Evolutionary conservation across 2,888 invertebrate species (phyloP).

Genomic region (Hypena proboscidalis): DNA sequence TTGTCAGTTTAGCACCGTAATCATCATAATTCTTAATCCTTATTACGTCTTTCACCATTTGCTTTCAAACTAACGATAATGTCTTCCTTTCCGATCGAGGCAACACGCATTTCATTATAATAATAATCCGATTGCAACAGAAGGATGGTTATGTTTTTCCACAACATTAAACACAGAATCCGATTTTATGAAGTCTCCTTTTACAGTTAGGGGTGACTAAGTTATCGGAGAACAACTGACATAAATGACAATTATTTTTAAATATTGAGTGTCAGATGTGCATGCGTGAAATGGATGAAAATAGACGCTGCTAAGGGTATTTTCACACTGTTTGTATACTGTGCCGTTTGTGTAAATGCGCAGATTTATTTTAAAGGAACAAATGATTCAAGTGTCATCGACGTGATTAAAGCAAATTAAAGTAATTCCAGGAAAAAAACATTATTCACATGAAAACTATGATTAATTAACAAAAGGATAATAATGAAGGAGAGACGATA

Average conservation of each 20-base stretch:
- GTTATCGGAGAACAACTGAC: slow-evolving; percentile 17
- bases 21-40: no score
- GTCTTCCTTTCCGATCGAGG: slow-evolving; percentile 27
- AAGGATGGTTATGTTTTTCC: no score
- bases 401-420: no score
- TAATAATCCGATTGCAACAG: no score
- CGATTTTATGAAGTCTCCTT: slow-evolving; percentile 3
- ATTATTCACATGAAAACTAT: no score
- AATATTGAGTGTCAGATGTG: slow-evolving; percentile 49
- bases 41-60: no score
- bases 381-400: no score
- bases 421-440: no score
- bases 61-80: slow-evolving; percentile 16
- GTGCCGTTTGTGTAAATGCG: no score
- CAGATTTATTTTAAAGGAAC: no score
- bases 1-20: background rate
- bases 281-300: slow-evolving; percentile 41
- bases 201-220: slow-evolving; percentile 22
- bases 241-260: slow-evolving; percentile 57
- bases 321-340: slow-evolving; percentile 11
- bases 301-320: slow-evolving; percentile 27
- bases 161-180: slow-evolving; percentile 1
- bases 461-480: no score
- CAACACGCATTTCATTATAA: slow-evolving; percentile 13
- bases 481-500: no score